phyloP scores from a whole-genome alignment of 2,888 invertebrate species.

The Dicyrtoma fusca region DNA sequence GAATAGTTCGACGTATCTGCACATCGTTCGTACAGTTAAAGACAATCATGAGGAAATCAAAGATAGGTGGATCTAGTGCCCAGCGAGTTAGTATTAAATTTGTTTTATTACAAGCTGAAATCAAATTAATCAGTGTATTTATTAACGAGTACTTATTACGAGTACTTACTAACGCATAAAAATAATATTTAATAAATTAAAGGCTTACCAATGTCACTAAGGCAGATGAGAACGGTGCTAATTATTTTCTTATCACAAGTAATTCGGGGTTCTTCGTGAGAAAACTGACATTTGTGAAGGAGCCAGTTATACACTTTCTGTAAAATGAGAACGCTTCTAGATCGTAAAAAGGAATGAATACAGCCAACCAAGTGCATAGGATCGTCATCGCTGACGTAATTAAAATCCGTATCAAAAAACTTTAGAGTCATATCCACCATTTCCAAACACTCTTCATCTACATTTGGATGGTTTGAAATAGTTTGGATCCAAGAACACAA shows the following conservation, averaged over 20 bases:
- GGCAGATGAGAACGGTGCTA: constrained; percentile 41
- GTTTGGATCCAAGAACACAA: constrained; percentile 46
- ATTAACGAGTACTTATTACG: no score
- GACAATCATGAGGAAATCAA: constrained; percentile 44
- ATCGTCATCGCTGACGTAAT: constrained; percentile 30
- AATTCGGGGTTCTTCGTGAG: neutral
- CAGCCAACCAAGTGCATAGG: constrained; percentile 38
- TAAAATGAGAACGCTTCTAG: constrained; percentile 46
- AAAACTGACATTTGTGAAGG: neutral
- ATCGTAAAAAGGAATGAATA: constrained; percentile 44
- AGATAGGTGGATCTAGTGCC: constrained; percentile 50
- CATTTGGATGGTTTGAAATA: constrained; percentile 40
- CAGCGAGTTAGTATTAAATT: constrained; percentile 50
- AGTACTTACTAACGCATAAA: no score
- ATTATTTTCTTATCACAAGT: constrained; percentile 18
- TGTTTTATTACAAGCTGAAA: constrained; percentile 49
- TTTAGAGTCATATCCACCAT: constrained; percentile 39
- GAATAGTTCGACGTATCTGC: constrained; percentile 25
- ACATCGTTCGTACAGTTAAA: constrained; percentile 31
- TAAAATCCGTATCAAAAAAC: constrained; percentile 38
- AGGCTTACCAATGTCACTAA: constrained; percentile 46
- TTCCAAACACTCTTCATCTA: constrained; percentile 41
- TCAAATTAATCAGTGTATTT: no score
- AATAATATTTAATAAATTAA: neutral
- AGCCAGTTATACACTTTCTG: constrained; percentile 52